phyloP scores from a whole-genome alignment of 2,113 vertebrate genomes.

The Albula glossodonta region DNA sequence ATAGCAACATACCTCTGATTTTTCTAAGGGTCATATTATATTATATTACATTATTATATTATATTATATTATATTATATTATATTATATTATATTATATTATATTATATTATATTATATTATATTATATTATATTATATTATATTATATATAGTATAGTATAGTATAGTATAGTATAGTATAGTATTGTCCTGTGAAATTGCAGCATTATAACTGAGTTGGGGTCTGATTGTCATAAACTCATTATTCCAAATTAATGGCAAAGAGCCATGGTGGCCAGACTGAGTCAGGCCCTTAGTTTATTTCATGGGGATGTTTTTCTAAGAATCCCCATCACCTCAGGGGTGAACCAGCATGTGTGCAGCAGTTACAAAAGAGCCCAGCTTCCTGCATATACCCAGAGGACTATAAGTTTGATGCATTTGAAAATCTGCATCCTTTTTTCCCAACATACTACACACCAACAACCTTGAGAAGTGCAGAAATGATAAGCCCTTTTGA shows the following conservation, averaged over 20 bases:
- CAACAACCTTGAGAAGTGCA: not conserved
- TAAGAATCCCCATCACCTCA: conserved; percentile 25
- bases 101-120: too few species aligned
- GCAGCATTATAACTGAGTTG: not conserved
- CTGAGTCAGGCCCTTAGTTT: not conserved
- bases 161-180: not conserved
- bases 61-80: too few species aligned
- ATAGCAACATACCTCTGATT: too few species aligned
- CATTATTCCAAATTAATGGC: not conserved
- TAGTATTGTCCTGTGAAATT: not conserved
- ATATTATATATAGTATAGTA: conserved; percentile 16
- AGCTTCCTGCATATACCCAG: conserved; percentile 54
- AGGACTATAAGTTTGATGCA: conserved; percentile 24
- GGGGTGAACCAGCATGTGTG: conserved; percentile 26
- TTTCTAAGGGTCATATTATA: too few species aligned
- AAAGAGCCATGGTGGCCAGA: not conserved
- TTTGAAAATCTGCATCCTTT: not conserved
- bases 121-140: not conserved
- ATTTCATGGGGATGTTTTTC: conserved; percentile 11
- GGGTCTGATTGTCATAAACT: not conserved
- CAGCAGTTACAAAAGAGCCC: conserved; percentile 32
- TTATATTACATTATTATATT: too few species aligned
- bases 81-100: too few species aligned
- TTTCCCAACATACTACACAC: not conserved
- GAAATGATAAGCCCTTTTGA: not conserved